Conservation (phyloP, 1,140 invertebrate species). For the Arctopsyche grandis region DNA sequence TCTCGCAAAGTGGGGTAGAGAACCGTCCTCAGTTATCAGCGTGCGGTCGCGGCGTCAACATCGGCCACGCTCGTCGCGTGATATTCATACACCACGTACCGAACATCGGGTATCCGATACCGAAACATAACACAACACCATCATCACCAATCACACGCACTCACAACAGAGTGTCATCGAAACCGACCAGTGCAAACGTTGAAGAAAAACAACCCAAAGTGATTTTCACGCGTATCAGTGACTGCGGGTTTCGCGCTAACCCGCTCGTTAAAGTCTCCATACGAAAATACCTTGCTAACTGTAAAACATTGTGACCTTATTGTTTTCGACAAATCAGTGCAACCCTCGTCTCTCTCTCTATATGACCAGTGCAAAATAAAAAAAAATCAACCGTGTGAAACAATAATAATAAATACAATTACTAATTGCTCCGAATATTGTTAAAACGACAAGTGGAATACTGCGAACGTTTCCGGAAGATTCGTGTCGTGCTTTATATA, state of each 20-base stretch:
- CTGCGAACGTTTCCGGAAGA: not conserved
- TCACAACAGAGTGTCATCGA: not conserved
- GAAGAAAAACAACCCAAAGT: too few relatives aligned
- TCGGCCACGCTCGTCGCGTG: constrained; percentile 1
- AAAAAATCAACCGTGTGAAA: too few relatives aligned
- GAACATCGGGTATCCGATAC: constrained; percentile 19
- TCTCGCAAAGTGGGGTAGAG: constrained; percentile 41
- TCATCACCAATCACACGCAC: not conserved
- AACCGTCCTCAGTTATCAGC: constrained; percentile 39
- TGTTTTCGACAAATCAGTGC: too few relatives aligned
- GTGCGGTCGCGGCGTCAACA: constrained; percentile 35
- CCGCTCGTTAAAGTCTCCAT: not conserved
- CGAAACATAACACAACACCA: not conserved
- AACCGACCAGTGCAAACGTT: too few relatives aligned
- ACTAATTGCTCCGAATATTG: too few relatives aligned
- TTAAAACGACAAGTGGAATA: too few relatives aligned
- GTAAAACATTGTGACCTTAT: too few relatives aligned
- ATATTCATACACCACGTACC: not conserved
- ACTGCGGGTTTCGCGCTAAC: not conserved
- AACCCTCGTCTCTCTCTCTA: too few relatives aligned
- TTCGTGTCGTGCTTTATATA: not conserved
- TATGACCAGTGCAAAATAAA: too few relatives aligned
- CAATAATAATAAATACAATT: too few relatives aligned
- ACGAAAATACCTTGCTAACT: not conserved
- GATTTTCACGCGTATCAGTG: too few relatives aligned